Evolutionary conservation across 2,113 vertebrate species (phyloP).

Genomic region (human (Homo sapiens)): DNA sequence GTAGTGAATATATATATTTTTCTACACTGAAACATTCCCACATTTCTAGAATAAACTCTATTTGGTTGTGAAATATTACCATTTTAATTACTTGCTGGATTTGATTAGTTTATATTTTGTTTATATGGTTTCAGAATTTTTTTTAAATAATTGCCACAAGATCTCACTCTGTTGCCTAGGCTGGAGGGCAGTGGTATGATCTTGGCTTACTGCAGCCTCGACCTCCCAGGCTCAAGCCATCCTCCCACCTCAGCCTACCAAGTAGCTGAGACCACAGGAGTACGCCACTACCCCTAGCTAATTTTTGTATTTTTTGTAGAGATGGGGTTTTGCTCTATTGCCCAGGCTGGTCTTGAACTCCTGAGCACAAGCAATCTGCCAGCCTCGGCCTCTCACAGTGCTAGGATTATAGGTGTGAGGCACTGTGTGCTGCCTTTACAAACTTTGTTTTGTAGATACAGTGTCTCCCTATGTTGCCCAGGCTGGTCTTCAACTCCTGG

Average conservation of each 20-base stretch:
- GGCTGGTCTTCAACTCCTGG: background rate
- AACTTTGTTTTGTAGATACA: background rate
- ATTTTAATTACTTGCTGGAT: slow-evolving; percentile 31
- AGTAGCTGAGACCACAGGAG: background rate
- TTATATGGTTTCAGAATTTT: background rate
- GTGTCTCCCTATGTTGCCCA: background rate
- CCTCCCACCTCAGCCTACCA: background rate
- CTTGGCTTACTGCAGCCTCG: background rate
- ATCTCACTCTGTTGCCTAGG: background rate
- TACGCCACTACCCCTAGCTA: background rate
- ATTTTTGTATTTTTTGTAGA: background rate
- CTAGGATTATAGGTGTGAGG: background rate
- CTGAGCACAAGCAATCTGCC: background rate
- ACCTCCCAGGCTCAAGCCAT: background rate
- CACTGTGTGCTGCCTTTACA: no score
- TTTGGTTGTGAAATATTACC: background rate
- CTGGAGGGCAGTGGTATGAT: background rate
- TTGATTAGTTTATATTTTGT: slow-evolving; percentile 14
- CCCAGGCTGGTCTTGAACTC: background rate
- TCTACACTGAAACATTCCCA: background rate
- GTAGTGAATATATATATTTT: background rate
- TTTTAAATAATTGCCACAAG: no score
- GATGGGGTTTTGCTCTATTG: background rate
- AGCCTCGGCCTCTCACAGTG: background rate
- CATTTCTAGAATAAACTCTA: slow-evolving; percentile 27